phyloP scores from a whole-genome alignment of 2,113 vertebrate species.

The Numenius arquata region DNA sequence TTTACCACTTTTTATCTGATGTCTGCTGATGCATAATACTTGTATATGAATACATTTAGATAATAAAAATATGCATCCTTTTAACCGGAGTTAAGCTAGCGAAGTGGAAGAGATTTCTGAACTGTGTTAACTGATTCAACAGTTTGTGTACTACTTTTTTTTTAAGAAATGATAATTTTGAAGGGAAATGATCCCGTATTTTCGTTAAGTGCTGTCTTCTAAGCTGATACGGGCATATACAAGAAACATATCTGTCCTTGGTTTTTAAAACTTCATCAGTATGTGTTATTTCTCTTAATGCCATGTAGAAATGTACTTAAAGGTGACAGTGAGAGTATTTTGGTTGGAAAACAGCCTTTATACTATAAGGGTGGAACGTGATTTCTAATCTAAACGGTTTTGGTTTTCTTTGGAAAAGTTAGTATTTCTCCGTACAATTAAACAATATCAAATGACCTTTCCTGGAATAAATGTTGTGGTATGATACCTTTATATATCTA shows the following conservation, averaged over 20 bases:
- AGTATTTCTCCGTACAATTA: not conserved
- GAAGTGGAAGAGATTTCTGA: not conserved
- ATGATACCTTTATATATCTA: not conserved
- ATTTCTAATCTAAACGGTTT: not conserved
- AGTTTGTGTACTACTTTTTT: not conserved
- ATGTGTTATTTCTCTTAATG: not conserved
- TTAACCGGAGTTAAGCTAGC: not conserved
- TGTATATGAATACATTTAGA: not conserved
- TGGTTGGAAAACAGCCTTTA: not conserved
- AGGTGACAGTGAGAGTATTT: not conserved
- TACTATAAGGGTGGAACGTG: not conserved
- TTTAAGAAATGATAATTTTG: not conserved
- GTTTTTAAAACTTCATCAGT: not conserved
- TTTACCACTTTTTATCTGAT: not conserved
- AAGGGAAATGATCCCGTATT: not conserved
- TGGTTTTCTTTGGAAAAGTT: conserved; percentile 25
- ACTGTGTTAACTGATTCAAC: not conserved
- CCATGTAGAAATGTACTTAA: not conserved
- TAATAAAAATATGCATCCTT: not conserved
- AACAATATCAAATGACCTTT: not conserved
- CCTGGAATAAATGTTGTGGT: not conserved
- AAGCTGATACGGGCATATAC: not conserved
- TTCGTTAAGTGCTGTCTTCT: not conserved
- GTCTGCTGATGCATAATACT: not conserved
- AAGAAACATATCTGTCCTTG: not conserved